phyloP scores from a whole-genome alignment of 2,797 vertebrate species.

The Channallabes apus region DNA sequence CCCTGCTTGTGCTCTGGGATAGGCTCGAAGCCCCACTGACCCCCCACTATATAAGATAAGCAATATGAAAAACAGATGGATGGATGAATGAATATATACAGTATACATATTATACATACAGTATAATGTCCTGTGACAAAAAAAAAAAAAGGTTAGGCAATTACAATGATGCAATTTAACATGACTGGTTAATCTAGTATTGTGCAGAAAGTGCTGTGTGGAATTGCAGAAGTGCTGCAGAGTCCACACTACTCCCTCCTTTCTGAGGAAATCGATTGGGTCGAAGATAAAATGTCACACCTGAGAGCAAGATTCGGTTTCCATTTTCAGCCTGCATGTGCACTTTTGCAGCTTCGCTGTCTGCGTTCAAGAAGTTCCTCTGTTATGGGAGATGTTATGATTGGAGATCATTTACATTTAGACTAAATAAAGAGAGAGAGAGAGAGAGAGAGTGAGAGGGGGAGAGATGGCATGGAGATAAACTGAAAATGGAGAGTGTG shows the following conservation, averaged over 20 bases:
- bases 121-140: too few species aligned
- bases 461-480: neutral
- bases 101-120: too few species aligned
- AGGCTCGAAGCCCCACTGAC: too few species aligned
- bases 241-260: neutral
- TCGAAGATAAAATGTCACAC: slow-evolving; percentile 24
- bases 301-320: slow-evolving; percentile 16
- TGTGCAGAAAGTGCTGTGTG: neutral
- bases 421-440: neutral
- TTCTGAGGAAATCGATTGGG: slow-evolving; percentile 9
- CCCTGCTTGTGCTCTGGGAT: too few species aligned
- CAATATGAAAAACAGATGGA: too few species aligned
- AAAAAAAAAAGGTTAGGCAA: neutral
- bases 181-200: neutral
- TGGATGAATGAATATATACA: too few species aligned
- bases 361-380: neutral
- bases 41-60: too few species aligned
- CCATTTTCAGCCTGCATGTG: slow-evolving; percentile 17
- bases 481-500: neutral
- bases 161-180: neutral
- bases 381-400: neutral
- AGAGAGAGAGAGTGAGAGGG: neutral
- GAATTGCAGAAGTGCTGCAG: slow-evolving; percentile 19
- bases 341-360: slow-evolving; percentile 21
- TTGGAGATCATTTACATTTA: neutral